Evolutionary conservation across 2,797 vertebrate genomes (phyloP).

Genomic region (Tympanoctomys barrerae): DNA sequence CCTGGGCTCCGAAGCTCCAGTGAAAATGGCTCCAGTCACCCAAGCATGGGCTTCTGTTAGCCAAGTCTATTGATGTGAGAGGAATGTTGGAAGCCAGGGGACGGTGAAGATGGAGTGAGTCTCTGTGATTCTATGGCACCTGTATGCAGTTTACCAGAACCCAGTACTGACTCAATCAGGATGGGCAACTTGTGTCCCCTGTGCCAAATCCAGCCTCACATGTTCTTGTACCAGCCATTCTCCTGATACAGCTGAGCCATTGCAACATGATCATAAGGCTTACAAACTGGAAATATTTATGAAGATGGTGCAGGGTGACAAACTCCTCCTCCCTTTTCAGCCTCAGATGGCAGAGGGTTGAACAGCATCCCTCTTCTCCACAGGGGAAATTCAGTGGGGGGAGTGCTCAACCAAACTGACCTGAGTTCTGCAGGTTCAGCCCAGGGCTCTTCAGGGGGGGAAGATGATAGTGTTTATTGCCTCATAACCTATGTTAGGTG

Average conservation of each 20-base stretch:
- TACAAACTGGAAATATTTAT: background rate
- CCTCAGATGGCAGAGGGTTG: too few relatives aligned
- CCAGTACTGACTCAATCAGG: background rate
- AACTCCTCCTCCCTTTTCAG: background rate
- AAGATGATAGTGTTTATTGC: accelerated
- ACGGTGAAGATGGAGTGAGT: background rate
- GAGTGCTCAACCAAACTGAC: background rate
- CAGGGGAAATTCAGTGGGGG: background rate
- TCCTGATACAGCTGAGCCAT: background rate
- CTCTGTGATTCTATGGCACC: background rate
- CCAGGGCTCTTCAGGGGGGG: too few relatives aligned
- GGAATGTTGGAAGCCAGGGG: background rate
- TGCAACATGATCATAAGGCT: background rate
- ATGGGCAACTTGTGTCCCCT: background rate
- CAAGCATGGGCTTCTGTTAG: background rate
- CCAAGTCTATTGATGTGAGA: background rate
- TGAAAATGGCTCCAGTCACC: background rate
- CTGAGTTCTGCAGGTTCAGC: background rate
- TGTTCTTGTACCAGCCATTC: background rate
- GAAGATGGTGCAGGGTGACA: background rate
- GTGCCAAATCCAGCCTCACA: background rate
- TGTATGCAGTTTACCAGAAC: background rate
- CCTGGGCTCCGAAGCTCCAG: background rate
- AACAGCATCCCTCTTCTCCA: background rate
- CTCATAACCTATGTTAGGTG: background rate